Evolutionary conservation across 2,113 vertebrate genomes (phyloP).

Genomic region (Bufo bufo): DNA sequence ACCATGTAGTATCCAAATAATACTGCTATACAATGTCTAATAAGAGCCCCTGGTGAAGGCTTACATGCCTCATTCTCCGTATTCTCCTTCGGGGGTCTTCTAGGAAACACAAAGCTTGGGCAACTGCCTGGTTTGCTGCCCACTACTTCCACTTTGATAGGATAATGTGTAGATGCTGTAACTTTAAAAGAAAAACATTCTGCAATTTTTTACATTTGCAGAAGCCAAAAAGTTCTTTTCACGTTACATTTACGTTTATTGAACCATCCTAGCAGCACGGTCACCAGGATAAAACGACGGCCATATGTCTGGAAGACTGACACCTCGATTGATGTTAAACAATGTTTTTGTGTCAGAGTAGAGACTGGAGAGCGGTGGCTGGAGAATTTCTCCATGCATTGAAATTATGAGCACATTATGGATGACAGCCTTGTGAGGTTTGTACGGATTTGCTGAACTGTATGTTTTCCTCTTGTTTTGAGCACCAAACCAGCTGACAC

Average conservation of each 20-base stretch:
- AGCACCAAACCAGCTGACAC: conserved; percentile 13
- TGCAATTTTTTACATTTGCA: not conserved
- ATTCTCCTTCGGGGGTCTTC: not conserved
- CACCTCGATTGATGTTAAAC: not conserved
- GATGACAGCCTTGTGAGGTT: conserved; percentile 30
- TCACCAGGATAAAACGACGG: not conserved
- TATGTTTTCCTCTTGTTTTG: conserved; percentile 32
- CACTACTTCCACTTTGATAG: not conserved
- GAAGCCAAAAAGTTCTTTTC: not conserved
- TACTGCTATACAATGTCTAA: too few species aligned
- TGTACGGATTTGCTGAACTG: conserved; percentile 29
- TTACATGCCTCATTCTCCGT: not conserved
- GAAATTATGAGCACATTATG: not conserved
- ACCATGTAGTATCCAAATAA: not conserved
- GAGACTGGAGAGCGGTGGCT: not conserved
- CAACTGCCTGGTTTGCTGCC: not conserved
- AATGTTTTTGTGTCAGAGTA: not conserved
- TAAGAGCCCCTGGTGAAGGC: not conserved
- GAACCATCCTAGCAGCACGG: not conserved
- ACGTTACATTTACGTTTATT: not conserved
- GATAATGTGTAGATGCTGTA: not conserved
- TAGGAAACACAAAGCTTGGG: not conserved
- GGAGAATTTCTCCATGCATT: not conserved
- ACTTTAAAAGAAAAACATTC: too few species aligned
- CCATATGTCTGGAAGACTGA: not conserved